phyloP scores from a whole-genome alignment of 2,797 vertebrate genomes.

The Erpetoichthys calabaricus region DNA sequence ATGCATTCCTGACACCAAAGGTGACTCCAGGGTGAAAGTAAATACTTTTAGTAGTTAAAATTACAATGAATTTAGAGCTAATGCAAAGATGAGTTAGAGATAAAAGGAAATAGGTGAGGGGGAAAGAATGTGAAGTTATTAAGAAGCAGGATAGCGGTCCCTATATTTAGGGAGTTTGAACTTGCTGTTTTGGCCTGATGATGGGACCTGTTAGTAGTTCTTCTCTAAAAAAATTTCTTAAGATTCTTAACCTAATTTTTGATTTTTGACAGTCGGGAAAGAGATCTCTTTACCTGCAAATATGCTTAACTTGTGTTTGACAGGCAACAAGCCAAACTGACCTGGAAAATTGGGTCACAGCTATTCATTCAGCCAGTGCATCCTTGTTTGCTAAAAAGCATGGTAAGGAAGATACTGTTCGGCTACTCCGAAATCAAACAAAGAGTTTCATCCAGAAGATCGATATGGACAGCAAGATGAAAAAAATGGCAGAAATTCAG shows the following conservation, averaged over 20 bases:
- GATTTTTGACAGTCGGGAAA: not conserved
- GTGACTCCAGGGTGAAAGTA: too few relatives aligned
- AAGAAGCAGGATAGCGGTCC: too few relatives aligned
- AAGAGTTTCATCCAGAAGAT: conserved; percentile 77
- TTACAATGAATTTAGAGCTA: too few relatives aligned
- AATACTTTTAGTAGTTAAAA: too few relatives aligned
- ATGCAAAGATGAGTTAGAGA: too few relatives aligned
- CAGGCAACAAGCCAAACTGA: conserved; percentile 86
- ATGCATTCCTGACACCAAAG: too few relatives aligned
- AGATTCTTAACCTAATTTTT: not conserved
- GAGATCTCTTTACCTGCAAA: conserved; percentile 9
- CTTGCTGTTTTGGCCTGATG: too few relatives aligned
- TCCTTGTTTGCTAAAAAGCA: conserved; percentile 85
- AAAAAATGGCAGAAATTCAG: conserved; percentile 87
- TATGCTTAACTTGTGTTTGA: conserved; percentile 1
- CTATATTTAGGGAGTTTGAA: too few relatives aligned
- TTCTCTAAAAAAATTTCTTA: too few relatives aligned
- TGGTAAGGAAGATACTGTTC: conserved; percentile 80
- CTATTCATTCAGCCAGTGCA: conserved; percentile 83
- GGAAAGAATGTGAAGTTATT: too few relatives aligned
- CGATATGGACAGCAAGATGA: conserved; percentile 94
- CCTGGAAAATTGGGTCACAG: conserved; percentile 90
- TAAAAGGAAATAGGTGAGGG: too few relatives aligned
- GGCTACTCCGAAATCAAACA: conserved; percentile 68
- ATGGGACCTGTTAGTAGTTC: too few relatives aligned